Conservation (phyloP, 2,113 vertebrate genomes). For the Philantomba maxwellii region DNA sequence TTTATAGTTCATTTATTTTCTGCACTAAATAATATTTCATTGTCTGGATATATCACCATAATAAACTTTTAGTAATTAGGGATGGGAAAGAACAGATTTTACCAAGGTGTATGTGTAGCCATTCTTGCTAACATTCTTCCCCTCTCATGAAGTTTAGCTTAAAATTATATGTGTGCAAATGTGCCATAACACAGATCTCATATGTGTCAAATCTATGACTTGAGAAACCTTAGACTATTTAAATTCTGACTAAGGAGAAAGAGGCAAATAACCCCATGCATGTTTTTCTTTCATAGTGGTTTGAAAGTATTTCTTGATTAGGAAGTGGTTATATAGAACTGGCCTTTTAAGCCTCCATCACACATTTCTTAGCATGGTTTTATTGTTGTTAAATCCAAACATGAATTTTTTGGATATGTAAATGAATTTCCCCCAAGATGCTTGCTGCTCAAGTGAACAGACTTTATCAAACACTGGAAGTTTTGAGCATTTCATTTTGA, state of each 20-base stretch:
- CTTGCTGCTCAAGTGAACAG: neutral
- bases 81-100: neutral
- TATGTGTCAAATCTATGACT: neutral
- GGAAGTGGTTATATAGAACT: neutral
- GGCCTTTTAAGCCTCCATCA: neutral
- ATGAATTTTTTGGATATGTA: neutral
- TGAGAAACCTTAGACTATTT: neutral
- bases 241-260: neutral
- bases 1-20: neutral
- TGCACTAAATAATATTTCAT: neutral
- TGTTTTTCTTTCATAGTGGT: neutral
- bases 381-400: constrained; percentile 28
- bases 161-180: neutral
- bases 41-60: neutral
- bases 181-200: neutral
- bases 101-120: too few species aligned
- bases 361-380: neutral
- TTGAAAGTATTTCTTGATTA: neutral
- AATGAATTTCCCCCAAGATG: neutral
- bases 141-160: neutral
- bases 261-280: neutral
- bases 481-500: neutral
- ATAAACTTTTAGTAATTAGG: neutral
- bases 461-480: neutral
- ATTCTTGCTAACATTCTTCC: neutral